Conservation (phyloP, 2,888 invertebrate genomes). For the Pyrocoelia pectoralis region DNA sequence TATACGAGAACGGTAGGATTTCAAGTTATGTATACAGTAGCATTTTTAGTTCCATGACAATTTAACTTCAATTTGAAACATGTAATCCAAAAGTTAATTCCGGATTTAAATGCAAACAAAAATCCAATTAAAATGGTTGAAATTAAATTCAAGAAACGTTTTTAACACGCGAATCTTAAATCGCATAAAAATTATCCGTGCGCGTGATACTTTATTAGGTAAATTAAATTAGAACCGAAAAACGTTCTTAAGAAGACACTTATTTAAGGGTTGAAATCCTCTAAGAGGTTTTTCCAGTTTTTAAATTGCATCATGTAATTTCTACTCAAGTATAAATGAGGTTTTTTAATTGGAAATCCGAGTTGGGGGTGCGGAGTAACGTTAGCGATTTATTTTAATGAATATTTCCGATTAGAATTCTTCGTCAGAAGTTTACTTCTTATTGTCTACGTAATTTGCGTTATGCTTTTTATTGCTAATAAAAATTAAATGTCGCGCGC, state of each 20-base stretch:
- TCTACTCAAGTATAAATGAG: conserved; percentile 60
- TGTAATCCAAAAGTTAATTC: conserved; percentile 53
- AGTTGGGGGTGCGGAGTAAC: conserved; percentile 46
- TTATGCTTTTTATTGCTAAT: conserved; percentile 8
- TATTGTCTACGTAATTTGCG: neutral
- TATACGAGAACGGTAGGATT: neutral
- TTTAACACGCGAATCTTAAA: conserved; percentile 60
- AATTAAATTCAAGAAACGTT: conserved; percentile 59
- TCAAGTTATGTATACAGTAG: neutral
- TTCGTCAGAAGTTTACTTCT: conserved; percentile 23
- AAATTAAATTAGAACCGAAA: conserved; percentile 48
- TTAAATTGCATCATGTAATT: conserved; percentile 60
- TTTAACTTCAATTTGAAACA: conserved; percentile 33
- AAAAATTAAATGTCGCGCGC: conserved; percentile 14
- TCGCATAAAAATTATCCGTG: conserved; percentile 61
- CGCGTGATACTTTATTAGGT: conserved; percentile 60
- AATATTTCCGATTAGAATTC: conserved; percentile 47
- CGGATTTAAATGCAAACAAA: conserved; percentile 49
- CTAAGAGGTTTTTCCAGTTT: conserved; percentile 49
- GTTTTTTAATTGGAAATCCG: conserved; percentile 61
- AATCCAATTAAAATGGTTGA: conserved; percentile 58
- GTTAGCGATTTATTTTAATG: conserved; percentile 55
- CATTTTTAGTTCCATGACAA: neutral
- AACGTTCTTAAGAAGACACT: conserved; percentile 44
- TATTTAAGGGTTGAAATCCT: conserved; percentile 51